Base-by-base conservation (phyloP, 2,797 vertebrate species). In the Anableps anableps region DNA sequence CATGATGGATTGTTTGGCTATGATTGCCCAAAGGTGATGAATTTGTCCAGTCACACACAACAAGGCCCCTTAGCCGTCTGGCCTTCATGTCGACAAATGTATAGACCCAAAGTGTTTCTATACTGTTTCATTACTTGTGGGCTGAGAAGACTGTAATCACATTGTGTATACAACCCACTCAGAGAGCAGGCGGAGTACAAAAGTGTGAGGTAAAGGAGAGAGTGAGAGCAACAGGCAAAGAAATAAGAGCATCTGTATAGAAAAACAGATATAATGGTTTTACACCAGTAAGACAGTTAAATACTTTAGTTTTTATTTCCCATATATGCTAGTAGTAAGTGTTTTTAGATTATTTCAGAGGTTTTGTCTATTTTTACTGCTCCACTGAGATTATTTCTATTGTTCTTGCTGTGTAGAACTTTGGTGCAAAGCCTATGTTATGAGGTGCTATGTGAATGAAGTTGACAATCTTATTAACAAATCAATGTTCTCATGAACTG, bases 1-100 rank as follows among this genome's bases (percentile, higher is more conserved):
- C 85, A 85, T 77, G 81, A 74, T 41, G 64, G n/a, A 79, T 82
- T 73, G 55, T 79, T 91, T 72, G 86, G 83, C 83, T 84, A 81
- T 51, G 79, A 85, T 93, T 91, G 86, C 90, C 83, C 86, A 91
- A 94, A 85, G 80, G 75, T 90, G 91, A 93, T 92, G 77, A 90
- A 92, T 91, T 87, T 89, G 72, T 88, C 83, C 89, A 95, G 92
- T 93, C 92, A 92, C 86, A 91, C 68, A 81, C 76, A 87, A 78
- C 86, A 89, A 86, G 79, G 51, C 55, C 84, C 31, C 88, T 81
- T 74, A 11, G 81, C 91, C 92, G 84, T 87, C 75, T 73, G 80
- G 80, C 66, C 68, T 55, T 83, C 80, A 84, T 80, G 77, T 85
- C 86, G 80, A 94, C 90, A 88, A 90, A 88, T 84, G 80, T 72